A percentile compares a stretch with the other conserved stretches of the same genome.
Evolutionary conservation across 2,113 vertebrate species (phyloP).

Genomic region (Calypte anna): DNA sequence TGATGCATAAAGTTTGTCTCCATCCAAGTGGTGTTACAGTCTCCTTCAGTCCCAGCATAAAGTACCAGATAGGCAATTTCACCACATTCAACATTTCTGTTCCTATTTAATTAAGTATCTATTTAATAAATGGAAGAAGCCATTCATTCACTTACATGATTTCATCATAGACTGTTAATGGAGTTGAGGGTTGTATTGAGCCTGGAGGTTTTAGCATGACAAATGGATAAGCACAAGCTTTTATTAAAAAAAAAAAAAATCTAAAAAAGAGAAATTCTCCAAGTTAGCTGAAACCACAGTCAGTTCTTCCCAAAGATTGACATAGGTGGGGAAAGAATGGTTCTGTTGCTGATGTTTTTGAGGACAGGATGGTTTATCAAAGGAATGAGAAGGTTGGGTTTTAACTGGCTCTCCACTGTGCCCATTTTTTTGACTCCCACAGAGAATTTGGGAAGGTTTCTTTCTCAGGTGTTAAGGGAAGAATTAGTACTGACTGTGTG

Average conservation of each 20-base stretch:
- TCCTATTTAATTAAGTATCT: background rate
- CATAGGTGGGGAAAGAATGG: rapidly evolving
- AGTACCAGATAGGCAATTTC: background rate
- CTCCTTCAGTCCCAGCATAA: background rate
- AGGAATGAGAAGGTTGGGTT: background rate
- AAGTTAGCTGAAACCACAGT: background rate
- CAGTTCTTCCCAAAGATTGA: background rate
- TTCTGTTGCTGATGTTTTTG: background rate
- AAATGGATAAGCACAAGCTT: background rate
- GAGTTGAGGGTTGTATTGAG: background rate
- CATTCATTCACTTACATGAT: background rate
- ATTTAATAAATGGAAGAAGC: background rate
- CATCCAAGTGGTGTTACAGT: background rate
- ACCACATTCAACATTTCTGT: background rate
- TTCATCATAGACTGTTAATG: background rate
- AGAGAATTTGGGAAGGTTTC: background rate
- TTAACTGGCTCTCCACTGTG: background rate
- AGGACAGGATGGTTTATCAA: background rate
- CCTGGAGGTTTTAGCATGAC: background rate
- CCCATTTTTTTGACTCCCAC: background rate
- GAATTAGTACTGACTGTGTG: background rate
- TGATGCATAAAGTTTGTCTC: background rate
- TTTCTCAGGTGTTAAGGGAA: background rate
- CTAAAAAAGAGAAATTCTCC: background rate
- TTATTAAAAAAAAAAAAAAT: background rate